These are phyloP conservation scores for Adelosebastes latens DNA, from an alignment of 2,797 vertebrate species.

Conservation along the genomic window DNA sequence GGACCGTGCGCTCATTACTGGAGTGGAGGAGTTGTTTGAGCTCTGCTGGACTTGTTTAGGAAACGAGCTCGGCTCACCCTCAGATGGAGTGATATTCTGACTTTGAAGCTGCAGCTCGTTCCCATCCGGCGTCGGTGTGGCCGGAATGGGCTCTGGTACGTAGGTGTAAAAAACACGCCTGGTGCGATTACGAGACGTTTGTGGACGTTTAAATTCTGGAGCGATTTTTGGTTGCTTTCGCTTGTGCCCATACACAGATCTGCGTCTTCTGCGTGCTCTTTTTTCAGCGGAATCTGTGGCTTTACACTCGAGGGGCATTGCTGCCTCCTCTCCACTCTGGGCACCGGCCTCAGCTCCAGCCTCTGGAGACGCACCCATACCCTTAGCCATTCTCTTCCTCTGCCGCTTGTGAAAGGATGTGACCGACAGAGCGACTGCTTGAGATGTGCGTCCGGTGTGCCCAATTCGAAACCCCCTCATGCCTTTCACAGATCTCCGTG, in stretches of 20 bases:
- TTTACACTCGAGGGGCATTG: conserved; percentile 51
- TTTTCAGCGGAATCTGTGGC: conserved; percentile 31
- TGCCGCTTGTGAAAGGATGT: conserved; percentile 58
- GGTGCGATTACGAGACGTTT: conserved; percentile 26
- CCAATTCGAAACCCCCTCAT: conserved; percentile 40
- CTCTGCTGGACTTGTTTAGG: conserved; percentile 54
- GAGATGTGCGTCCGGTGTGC: conserved; percentile 35
- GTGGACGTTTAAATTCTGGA: not conserved
- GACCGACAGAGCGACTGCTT: conserved; percentile 28
- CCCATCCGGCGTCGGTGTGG: not conserved
- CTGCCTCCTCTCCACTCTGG: conserved; percentile 64
- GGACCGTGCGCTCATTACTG: conserved; percentile 86
- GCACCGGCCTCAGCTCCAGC: conserved; percentile 55
- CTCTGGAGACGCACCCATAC: conserved; percentile 60
- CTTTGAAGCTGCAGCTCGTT: conserved; percentile 25
- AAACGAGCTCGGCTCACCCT: conserved; percentile 40
- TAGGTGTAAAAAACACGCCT: conserved; percentile 71
- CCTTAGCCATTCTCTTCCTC: conserved; percentile 52
- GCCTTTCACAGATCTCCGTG: conserved; percentile 34
- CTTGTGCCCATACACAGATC: conserved; percentile 60
- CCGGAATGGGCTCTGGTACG: conserved; percentile 35
- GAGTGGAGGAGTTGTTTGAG: conserved; percentile 75
- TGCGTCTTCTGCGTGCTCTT: conserved; percentile 42
- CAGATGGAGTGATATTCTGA: conserved; percentile 39
- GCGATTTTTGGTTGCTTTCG: conserved; percentile 29